Evolutionary conservation across 2,113 vertebrate genomes (phyloP).

Genomic region (Anolis sagrei): DNA sequence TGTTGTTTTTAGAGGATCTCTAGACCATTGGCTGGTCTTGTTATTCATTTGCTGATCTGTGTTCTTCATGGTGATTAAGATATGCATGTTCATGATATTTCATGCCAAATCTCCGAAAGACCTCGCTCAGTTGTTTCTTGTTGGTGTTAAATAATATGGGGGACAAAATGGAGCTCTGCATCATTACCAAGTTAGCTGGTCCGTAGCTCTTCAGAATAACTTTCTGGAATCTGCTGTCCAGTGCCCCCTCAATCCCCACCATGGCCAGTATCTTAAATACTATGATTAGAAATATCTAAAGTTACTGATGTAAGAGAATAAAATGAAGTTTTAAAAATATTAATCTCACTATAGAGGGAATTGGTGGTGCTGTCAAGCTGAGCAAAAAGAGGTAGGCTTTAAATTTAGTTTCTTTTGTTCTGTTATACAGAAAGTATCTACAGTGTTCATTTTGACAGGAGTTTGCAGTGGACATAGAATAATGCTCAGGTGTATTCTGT

Average conservation of each 20-base stretch:
- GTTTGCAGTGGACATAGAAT: background rate
- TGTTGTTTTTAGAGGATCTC: background rate
- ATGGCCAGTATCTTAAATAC: background rate
- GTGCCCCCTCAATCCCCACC: background rate
- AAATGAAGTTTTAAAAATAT: too few relatives aligned
- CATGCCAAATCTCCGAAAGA: background rate
- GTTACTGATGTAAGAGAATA: background rate
- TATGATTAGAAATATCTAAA: too few relatives aligned
- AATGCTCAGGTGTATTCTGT: background rate
- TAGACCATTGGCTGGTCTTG: background rate
- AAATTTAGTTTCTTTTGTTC: background rate
- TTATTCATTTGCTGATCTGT: conserved; percentile 4
- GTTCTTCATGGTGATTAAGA: background rate
- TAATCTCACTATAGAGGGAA: background rate
- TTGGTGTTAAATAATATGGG: background rate
- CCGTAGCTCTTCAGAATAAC: background rate
- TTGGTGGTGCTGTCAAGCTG: background rate
- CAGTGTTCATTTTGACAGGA: background rate
- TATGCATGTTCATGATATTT: background rate
- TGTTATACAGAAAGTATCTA: too few relatives aligned
- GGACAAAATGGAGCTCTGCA: background rate
- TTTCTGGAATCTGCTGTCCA: background rate
- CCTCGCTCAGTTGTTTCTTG: background rate
- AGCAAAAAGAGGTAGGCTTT: background rate
- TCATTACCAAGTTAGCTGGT: background rate